A percentile compares a stretch with the other conserved stretches of the same genome.
These are phyloP conservation scores for Calidris pygmaea DNA, from an alignment of 2,113 vertebrate species.

Conservation along the genomic window DNA sequence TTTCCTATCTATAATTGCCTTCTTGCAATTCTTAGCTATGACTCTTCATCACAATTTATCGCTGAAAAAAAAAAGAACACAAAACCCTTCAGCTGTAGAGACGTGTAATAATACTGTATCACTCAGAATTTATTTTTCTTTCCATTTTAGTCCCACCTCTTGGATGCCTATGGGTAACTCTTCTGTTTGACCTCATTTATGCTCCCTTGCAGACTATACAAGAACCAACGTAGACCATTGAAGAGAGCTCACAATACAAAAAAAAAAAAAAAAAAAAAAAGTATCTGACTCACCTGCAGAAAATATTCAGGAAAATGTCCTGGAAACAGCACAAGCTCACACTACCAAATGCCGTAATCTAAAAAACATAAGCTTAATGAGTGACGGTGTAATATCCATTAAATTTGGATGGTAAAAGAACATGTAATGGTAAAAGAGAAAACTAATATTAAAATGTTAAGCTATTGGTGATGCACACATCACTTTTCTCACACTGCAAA, in stretches of 20 bases:
- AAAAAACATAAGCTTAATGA: background rate
- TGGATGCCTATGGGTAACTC: background rate
- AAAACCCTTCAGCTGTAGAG: background rate
- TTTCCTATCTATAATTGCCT: background rate
- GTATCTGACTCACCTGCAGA: background rate
- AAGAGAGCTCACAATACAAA: slow-evolving; percentile 23
- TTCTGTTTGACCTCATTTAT: background rate
- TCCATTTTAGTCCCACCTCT: background rate
- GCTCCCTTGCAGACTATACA: slow-evolving; percentile 5
- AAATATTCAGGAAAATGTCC: slow-evolving; percentile 13
- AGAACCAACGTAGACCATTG: background rate
- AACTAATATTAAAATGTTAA: background rate
- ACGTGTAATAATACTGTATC: background rate
- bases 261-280: background rate
- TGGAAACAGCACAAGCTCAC: background rate
- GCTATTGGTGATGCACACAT: background rate
- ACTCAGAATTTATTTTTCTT: background rate
- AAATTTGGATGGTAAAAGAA: background rate
- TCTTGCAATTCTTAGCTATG: background rate
- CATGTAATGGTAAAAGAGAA: background rate
- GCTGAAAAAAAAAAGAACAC: background rate
- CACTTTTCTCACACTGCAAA: background rate
- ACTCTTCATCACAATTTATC: background rate
- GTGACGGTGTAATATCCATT: background rate
- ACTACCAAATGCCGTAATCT: background rate